These are phyloP conservation scores for Antitype chi DNA, from an alignment of 2,888 invertebrate genomes.

Conservation along the genomic window DNA sequence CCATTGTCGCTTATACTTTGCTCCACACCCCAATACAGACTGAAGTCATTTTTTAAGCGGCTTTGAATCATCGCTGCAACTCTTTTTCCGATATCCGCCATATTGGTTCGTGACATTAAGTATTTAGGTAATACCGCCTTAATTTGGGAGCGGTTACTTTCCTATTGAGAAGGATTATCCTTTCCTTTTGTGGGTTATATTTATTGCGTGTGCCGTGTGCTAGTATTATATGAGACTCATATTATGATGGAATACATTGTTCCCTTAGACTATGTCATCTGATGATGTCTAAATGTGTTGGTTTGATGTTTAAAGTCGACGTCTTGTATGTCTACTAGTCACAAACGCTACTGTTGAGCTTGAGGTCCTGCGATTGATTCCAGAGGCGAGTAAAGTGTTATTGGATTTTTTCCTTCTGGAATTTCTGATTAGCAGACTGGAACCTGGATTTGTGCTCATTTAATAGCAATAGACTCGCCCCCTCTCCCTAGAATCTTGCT, in stretches of 20 bases:
- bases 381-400: background rate
- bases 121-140: slow-evolving; percentile 65
- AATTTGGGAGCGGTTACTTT: slow-evolving; percentile 56
- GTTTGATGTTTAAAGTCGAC: background rate
- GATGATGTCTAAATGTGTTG: background rate
- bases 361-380: too few relatives aligned
- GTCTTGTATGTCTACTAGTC: too few relatives aligned
- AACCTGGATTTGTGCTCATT: background rate
- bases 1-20: slow-evolving; percentile 51
- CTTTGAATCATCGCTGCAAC: slow-evolving; percentile 77
- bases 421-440: background rate
- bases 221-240: background rate
- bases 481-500: too few relatives aligned
- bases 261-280: background rate
- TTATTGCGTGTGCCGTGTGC: background rate
- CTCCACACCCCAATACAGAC: slow-evolving; percentile 56
- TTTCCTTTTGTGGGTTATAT: slow-evolving; percentile 7
- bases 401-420: background rate
- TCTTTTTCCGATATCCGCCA: slow-evolving; percentile 69
- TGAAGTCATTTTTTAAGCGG: slow-evolving; percentile 85
- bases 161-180: slow-evolving; percentile 50
- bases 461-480: too few relatives aligned
- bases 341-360: too few relatives aligned
- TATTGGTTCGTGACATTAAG: slow-evolving; percentile 67
- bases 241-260: background rate